phyloP scores from a whole-genome alignment of 2,113 vertebrate species.

The Lota lota region DNA sequence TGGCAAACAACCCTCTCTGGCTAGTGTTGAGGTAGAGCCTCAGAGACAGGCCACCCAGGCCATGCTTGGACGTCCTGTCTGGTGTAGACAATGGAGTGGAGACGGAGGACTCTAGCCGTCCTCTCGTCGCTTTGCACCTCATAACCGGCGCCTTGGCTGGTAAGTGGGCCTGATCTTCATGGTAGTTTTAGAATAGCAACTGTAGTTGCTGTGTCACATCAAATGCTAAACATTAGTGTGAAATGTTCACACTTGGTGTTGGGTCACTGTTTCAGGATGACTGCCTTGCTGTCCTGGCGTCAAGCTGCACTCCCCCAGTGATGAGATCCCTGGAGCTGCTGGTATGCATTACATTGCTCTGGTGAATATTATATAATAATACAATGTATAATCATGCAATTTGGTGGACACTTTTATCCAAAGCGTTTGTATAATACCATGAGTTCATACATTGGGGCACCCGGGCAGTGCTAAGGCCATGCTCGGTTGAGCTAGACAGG shows the following conservation, averaged over 20 bases:
- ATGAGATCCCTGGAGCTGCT: slow-evolving; percentile 53
- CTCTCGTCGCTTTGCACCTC: slow-evolving; percentile 75
- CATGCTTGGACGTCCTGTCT: slow-evolving; percentile 75
- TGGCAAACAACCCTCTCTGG: slow-evolving; percentile 39
- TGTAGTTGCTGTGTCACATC: background rate
- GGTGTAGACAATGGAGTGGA: slow-evolving; percentile 15
- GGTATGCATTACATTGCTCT: slow-evolving; percentile 41
- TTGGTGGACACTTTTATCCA: too few species aligned
- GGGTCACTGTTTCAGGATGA: slow-evolving; percentile 68
- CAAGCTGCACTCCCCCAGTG: slow-evolving; percentile 70
- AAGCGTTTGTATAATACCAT: background rate
- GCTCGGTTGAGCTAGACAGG: background rate
- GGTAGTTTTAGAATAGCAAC: background rate
- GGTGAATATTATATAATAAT: too few species aligned
- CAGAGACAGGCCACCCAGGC: slow-evolving; percentile 52
- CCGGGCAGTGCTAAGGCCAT: too few species aligned
- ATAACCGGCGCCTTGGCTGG: slow-evolving; percentile 84
- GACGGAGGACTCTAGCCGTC: slow-evolving; percentile 21
- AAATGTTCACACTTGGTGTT: background rate
- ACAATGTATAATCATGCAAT: background rate
- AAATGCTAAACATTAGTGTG: background rate
- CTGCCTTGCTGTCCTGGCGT: slow-evolving; percentile 66
- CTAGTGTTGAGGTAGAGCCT: slow-evolving; percentile 33
- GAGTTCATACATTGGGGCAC: background rate
- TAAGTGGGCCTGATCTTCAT: slow-evolving; percentile 34